Conservation (phyloP, 2,113 vertebrate genomes). For the Colaptes auratus region DNA sequence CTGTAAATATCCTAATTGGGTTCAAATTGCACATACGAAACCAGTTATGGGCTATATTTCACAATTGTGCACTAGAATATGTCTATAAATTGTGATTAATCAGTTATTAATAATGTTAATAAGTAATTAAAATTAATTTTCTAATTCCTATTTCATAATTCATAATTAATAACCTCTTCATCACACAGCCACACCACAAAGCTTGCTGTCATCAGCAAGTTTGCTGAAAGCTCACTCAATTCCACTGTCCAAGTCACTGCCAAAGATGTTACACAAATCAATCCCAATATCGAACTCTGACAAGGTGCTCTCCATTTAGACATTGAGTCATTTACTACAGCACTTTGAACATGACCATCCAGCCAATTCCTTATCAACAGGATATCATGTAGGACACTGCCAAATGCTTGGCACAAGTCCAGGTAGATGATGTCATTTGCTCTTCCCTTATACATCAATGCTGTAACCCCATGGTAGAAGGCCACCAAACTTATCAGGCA, state of each 20-base stretch:
- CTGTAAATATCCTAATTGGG: too few relatives aligned
- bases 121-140: too few relatives aligned
- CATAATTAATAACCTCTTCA: too few relatives aligned
- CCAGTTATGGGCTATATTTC: too few relatives aligned
- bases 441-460: neutral
- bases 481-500: neutral
- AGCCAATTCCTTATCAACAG: neutral
- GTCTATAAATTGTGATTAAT: too few relatives aligned
- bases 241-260: neutral
- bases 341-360: neutral
- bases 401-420: neutral
- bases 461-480: neutral
- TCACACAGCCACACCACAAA: neutral
- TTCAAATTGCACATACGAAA: too few relatives aligned
- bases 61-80: too few relatives aligned
- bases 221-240: neutral
- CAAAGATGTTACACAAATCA: neutral
- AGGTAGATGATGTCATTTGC: neutral
- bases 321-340: neutral
- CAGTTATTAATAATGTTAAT: too few relatives aligned
- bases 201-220: neutral
- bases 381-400: neutral
- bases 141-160: too few relatives aligned
- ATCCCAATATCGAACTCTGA: neutral
- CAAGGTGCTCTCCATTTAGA: neutral